phyloP scores from a whole-genome alignment of 2,113 vertebrate species.

The Mellivora capensis region DNA sequence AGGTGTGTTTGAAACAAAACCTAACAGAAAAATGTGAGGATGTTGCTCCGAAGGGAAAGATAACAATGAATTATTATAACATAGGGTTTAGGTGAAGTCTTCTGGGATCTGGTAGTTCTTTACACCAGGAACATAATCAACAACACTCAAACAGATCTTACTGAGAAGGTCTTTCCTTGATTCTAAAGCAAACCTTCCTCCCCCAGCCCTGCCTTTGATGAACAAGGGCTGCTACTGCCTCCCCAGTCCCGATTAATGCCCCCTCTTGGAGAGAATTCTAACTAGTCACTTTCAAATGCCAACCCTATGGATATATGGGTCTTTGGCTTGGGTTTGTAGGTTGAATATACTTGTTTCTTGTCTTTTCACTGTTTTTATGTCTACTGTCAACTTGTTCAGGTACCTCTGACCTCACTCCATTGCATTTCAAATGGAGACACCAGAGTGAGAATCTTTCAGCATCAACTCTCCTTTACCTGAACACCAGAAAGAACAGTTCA shows the following conservation, averaged over 20 bases:
- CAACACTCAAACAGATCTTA: not conserved
- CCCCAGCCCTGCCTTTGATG: not conserved
- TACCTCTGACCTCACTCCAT: not conserved
- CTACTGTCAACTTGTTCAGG: not conserved
- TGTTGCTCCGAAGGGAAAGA: not conserved
- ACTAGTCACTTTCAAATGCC: not conserved
- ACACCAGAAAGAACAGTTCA: not conserved
- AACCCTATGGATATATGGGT: not conserved
- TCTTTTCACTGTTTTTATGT: not conserved
- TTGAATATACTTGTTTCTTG: not conserved
- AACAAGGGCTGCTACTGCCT: not conserved
- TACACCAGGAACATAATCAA: not conserved
- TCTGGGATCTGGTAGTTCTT: not conserved
- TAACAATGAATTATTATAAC: not conserved
- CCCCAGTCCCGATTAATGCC: not conserved
- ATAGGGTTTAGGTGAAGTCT: not conserved
- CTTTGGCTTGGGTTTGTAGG: conserved; percentile 16
- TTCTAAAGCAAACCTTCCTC: not conserved
- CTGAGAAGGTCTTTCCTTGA: not conserved
- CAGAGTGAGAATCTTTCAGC: not conserved
- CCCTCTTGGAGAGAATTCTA: not conserved
- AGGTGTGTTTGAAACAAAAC: not conserved
- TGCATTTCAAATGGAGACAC: not conserved
- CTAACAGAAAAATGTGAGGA: not conserved
- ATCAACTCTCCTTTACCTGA: not conserved